Conservation (phyloP, 1,140 invertebrate genomes). For the Dreissena rostriformis region DNA sequence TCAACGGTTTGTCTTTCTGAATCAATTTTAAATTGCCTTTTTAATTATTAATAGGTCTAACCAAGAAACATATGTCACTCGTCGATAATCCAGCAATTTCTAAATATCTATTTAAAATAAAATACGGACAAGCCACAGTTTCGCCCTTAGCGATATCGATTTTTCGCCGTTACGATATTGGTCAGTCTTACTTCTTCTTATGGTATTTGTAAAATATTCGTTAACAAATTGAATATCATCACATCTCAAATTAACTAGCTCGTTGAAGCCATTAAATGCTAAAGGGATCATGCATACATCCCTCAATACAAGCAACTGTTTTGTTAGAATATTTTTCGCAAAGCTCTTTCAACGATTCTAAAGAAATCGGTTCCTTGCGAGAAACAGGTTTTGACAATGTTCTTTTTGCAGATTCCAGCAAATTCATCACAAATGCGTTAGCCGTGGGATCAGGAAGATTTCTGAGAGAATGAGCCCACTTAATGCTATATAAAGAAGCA, state of each 20-base stretch:
- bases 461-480: conserved; percentile 30
- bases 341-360: conserved; percentile 16
- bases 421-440: conserved; percentile 3
- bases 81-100: neutral
- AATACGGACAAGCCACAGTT: conserved; percentile 54
- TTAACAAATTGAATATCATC: conserved; percentile 48
- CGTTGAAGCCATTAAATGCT: conserved; percentile 43
- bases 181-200: conserved; percentile 60
- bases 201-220: conserved; percentile 33
- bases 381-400: neutral
- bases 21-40: conserved; percentile 31
- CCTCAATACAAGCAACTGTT: conserved; percentile 10
- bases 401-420: conserved; percentile 11
- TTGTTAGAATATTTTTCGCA: conserved; percentile 14
- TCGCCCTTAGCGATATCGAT: conserved; percentile 55
- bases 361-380: conserved; percentile 35
- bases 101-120: conserved; percentile 57
- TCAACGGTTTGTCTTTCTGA: conserved; percentile 53
- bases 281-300: conserved; percentile 48
- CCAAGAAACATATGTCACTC: conserved; percentile 35
- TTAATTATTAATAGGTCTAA: conserved; percentile 54
- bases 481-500: conserved; percentile 14
- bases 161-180: conserved; percentile 57
- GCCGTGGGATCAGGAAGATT: conserved; percentile 11
- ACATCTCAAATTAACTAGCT: conserved; percentile 52